These are phyloP conservation scores for Masticophis lateralis DNA, from an alignment of 2,797 vertebrate species.

Conservation along the genomic window DNA sequence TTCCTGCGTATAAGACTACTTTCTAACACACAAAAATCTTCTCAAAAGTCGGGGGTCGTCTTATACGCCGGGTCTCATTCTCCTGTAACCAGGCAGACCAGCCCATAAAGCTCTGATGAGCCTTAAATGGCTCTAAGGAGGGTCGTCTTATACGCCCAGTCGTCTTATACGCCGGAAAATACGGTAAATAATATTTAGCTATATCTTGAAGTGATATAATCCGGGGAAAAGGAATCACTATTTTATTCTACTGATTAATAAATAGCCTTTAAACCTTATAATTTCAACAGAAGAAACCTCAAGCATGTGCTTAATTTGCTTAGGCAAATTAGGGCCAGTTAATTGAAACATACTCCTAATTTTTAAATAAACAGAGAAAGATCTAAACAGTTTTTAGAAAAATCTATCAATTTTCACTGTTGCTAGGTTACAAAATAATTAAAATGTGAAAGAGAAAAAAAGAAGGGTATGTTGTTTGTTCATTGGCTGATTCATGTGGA, in stretches of 20 bases:
- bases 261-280: neutral
- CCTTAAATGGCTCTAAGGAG: too few relatives aligned
- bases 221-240: neutral
- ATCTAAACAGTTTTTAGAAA: neutral
- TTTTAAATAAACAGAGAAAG: neutral
- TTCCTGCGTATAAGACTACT: too few relatives aligned
- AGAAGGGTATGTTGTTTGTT: neutral
- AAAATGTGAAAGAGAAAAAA: neutral
- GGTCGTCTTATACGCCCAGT: too few relatives aligned
- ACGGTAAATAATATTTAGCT: neutral
- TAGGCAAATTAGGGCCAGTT: neutral
- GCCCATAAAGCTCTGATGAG: too few relatives aligned
- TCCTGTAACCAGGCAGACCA: too few relatives aligned
- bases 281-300: neutral
- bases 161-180: too few relatives aligned
- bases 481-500: neutral
- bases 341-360: neutral
- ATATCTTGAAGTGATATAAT: neutral
- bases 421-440: conserved; percentile 20
- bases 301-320: neutral
- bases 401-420: neutral
- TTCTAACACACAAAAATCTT: too few relatives aligned
- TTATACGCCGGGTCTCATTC: too few relatives aligned
- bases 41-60: too few relatives aligned
- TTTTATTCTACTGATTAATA: neutral